Base-by-base conservation (phyloP, 2,113 vertebrate species). In the Benitochromis conjunctus region DNA sequence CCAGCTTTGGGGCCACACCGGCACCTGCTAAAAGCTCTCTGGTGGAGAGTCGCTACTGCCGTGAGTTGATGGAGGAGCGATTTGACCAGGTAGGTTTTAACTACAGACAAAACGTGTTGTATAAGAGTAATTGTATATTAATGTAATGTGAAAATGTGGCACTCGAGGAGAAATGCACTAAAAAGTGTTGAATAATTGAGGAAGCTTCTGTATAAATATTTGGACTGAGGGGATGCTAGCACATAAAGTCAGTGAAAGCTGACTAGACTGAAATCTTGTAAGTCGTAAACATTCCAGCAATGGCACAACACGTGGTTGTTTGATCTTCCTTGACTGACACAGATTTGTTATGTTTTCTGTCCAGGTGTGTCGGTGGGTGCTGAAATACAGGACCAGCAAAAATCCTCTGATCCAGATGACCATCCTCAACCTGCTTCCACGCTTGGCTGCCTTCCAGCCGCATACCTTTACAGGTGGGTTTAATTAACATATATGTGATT, bases 391-490 rank as follows among this genome's bases (percentile, higher is more conserved):
- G 92, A 97, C 96, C 77, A 98, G 97, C 95, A 99, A 99, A 95
- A 99, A 98, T 92, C 98, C 98, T 11, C 94, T 99, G 88, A 99
- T 99, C 95, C 99, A 99, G 96, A 98, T 99, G 98, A 99, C 98
- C 0, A 98, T 98, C 86, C 97, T 99, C 86, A 98, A 98, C 86
- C 94, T 99, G 66, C 95, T 99, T 9, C 99, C 99, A 1, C 98
- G 99, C 10, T 56, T 99, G 83, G 98, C 98, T 3, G 98, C 99
- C 26, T 99, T 99, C 94, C 97, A 98, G 93, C 97, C 99, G 12
- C 96, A 97, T 2, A 97, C 95, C 0, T 99, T 99, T 92, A 99
- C 98, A 96, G 98, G 99, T 99, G 29, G 9, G 90, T 54, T 43
- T 4, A 13, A 16, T 71, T 78, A 1, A 43, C 43, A 24, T 54